Evolutionary conservation across 1,140 invertebrate genomes (phyloP).

Genomic region (Ceratitis capitata): DNA sequence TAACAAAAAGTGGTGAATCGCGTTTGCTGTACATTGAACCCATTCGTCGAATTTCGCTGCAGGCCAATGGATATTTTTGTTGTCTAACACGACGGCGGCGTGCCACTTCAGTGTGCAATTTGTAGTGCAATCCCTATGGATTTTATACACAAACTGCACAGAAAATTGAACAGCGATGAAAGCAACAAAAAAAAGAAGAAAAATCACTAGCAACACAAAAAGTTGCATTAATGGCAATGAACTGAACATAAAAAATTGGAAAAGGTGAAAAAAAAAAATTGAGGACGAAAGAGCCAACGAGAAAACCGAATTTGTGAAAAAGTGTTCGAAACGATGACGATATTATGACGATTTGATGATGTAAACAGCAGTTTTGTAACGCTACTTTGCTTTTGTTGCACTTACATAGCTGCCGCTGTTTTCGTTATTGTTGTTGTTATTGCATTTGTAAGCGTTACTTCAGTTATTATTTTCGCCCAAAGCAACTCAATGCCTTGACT

Average conservation of each 20-base stretch:
- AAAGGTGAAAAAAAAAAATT: neutral
- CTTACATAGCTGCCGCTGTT: neutral
- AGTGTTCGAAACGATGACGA: neutral
- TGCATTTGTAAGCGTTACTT: neutral
- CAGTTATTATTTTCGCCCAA: neutral
- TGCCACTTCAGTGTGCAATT: conserved; percentile 11
- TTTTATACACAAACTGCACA: neutral
- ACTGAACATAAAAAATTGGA: neutral
- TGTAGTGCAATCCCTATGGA: conserved; percentile 6
- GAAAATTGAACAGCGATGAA: neutral
- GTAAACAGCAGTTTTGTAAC: neutral
- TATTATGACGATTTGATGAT: conserved; percentile 23
- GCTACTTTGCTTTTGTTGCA: neutral
- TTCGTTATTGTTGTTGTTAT: neutral
- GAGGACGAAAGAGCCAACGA: too few species aligned
- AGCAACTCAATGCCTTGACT: conserved; percentile 14
- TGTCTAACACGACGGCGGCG: neutral
- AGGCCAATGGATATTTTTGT: neutral
- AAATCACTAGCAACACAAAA: neutral
- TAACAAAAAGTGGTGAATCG: neutral
- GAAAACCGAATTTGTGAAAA: neutral
- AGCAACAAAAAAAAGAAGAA: neutral
- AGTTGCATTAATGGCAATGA: neutral
- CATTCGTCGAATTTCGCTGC: neutral
- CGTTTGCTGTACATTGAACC: conserved; percentile 23